Conservation (phyloP, 2,113 vertebrate genomes). For the Apteryx owenii region DNA sequence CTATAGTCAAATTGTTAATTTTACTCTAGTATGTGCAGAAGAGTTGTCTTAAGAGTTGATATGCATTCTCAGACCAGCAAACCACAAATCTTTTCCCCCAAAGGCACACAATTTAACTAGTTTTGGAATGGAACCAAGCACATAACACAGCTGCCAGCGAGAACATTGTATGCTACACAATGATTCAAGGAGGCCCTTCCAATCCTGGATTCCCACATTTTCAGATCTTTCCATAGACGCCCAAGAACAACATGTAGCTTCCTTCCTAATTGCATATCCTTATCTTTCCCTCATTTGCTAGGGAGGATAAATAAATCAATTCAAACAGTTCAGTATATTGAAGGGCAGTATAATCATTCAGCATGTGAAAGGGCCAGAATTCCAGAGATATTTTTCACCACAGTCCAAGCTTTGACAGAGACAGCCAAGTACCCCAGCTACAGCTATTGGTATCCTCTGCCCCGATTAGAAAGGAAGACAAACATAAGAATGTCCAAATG, state of each 20-base stretch:
- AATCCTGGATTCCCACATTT: background rate
- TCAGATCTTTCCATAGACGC: background rate
- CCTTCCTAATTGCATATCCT: background rate
- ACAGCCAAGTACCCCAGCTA: background rate
- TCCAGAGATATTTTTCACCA: background rate
- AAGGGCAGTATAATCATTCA: background rate
- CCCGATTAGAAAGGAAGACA: background rate
- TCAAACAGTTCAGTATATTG: background rate
- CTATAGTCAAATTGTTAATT: background rate
- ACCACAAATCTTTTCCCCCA: fast-evolving
- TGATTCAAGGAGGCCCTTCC: background rate
- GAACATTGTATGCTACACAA: background rate
- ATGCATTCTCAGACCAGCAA: background rate
- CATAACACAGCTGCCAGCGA: background rate
- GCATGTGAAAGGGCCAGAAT: fast-evolving
- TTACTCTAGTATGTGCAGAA: background rate
- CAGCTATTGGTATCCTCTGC: background rate
- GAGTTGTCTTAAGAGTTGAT: fast-evolving
- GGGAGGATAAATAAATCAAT: background rate
- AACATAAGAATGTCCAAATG: background rate
- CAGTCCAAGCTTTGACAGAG: background rate
- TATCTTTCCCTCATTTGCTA: background rate
- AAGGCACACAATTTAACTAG: background rate
- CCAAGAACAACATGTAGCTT: background rate
- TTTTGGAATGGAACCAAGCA: background rate